Evolutionary conservation across 2,888 invertebrate species (phyloP), one percentile per base, ranked within the genome.

Genomic region (Abrostola tripartita): DNA sequence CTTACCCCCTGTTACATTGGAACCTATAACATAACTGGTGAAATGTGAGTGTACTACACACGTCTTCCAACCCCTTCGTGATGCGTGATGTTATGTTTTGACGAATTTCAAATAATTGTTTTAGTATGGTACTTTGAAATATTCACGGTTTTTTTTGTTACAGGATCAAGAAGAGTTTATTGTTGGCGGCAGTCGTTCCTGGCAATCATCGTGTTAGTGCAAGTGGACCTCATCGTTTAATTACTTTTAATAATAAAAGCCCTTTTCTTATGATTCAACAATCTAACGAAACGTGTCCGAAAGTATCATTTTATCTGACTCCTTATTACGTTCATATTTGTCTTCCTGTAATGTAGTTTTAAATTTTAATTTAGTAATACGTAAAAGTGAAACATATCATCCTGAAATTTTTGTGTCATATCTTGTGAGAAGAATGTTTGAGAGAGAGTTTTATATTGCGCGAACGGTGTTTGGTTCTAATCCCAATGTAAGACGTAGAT

Each of bases 181-280:
- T 92, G 93, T 76, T 94, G 93, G 93, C 85, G 89, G 70, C 90
- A 89, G 67, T 81, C 92, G 0, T 86, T 92, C 68, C 62, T 93
- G 68, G 90, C 90, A 6, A 79, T 93, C 52, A 85, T 92, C 38
- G 76, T 94, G 5, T 74, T 94, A 65, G 85, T 93, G 69, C 93
- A 93, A 73, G 87, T 93, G 68, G 91, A 91, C 75, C 80, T 92
- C 36, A 72, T 93, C 69, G 84, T 90, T 82, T 86, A 86, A 91
- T 66, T 12, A 51, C 40, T 55, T 11, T 62, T 64, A 35, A 41
- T 24, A 11, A 44, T 35, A 49, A 38, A 36, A 52, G 12, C 11
- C 40, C 61, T 61, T 50, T 55, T 74, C 67, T 38, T 61, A 69
- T 60, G 6, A 63, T 55, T 60, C 57, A 66, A 57, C 65, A 71